phyloP scores from a whole-genome alignment of 1,140 invertebrate genomes.

The Araneus ventricosus region DNA sequence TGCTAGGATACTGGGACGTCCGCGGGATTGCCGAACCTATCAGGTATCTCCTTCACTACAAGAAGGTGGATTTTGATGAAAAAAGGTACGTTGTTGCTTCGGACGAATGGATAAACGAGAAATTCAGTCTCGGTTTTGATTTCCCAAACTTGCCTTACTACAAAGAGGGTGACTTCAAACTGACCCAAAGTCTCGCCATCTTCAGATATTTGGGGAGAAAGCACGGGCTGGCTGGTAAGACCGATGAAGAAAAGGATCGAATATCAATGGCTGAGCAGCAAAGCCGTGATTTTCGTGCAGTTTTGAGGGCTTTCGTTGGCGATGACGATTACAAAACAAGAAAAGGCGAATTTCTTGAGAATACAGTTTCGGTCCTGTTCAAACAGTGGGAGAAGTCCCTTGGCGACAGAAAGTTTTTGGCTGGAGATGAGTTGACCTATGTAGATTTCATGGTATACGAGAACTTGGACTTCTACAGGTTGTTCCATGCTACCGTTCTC shows the following conservation, averaged over 20 bases:
- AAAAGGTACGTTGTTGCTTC: constrained; percentile 77
- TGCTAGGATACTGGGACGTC: constrained; percentile 85
- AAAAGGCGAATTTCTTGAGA: constrained; percentile 76
- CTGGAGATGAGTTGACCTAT: constrained; percentile 81
- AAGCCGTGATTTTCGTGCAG: constrained; percentile 80
- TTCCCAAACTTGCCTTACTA: constrained; percentile 79
- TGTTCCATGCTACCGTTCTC: constrained; percentile 79
- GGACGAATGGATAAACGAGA: constrained; percentile 77
- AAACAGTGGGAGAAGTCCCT: constrained; percentile 80
- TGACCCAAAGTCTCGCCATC: constrained; percentile 82
- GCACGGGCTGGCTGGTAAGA: constrained; percentile 77
- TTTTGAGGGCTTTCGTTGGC: constrained; percentile 77
- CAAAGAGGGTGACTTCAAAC: constrained; percentile 77
- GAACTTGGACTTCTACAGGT: constrained; percentile 80
- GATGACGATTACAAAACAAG: constrained; percentile 67
- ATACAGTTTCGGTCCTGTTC: constrained; percentile 78
- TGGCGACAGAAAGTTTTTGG: constrained; percentile 80
- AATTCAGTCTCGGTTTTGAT: constrained; percentile 78
- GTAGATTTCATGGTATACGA: constrained; percentile 83
- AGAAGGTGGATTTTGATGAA: constrained; percentile 87
- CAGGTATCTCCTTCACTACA: constrained; percentile 86
- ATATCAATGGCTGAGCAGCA: constrained; percentile 81
- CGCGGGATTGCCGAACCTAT: constrained; percentile 87
- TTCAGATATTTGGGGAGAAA: constrained; percentile 81
- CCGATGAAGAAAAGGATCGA: constrained; percentile 79